These are phyloP conservation scores for Thera obeliscata DNA, from an alignment of 2,888 invertebrate genomes.

Conservation along the genomic window DNA sequence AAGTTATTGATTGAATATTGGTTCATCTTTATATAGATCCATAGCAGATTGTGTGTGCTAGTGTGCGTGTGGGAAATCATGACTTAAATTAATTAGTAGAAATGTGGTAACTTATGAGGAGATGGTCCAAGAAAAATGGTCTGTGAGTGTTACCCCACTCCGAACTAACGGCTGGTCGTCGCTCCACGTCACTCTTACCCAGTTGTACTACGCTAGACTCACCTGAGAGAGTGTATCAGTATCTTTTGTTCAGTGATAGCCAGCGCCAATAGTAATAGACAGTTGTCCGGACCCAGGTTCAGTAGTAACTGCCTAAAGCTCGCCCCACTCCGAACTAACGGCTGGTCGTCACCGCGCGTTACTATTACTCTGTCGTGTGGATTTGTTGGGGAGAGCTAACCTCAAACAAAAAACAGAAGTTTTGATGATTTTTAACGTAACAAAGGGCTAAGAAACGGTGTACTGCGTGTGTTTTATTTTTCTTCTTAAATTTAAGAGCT, in stretches of 20 bases:
- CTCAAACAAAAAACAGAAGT: constrained; percentile 12
- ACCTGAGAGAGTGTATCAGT: constrained; percentile 94
- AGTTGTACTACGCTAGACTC: constrained; percentile 74
- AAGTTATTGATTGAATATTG: no score
- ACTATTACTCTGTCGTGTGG: constrained; percentile 92
- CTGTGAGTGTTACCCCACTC: constrained; percentile 87
- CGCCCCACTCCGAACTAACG: constrained; percentile 97
- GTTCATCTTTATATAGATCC: no score
- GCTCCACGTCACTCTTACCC: constrained; percentile 95
- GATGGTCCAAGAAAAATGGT: no score
- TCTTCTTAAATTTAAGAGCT: no score
- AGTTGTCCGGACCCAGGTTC: constrained; percentile 97
- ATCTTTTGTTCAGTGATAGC: constrained; percentile 99
- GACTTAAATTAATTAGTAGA: no score
- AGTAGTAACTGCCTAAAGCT: constrained; percentile 95
- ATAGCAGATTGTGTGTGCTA: no score
- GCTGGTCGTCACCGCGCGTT: constrained; percentile 97
- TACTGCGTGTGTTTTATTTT: no score
- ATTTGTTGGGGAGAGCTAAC: constrained; percentile 87
- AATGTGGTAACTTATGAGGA: no score
- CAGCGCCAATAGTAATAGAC: constrained; percentile 93
- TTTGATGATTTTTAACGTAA: neutral
- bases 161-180: constrained; percentile 97
- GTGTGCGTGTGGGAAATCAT: no score
- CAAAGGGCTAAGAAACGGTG: no score